These are phyloP conservation scores for Achroia grisella DNA, from an alignment of 1,140 invertebrate species.

Conservation along the genomic window DNA sequence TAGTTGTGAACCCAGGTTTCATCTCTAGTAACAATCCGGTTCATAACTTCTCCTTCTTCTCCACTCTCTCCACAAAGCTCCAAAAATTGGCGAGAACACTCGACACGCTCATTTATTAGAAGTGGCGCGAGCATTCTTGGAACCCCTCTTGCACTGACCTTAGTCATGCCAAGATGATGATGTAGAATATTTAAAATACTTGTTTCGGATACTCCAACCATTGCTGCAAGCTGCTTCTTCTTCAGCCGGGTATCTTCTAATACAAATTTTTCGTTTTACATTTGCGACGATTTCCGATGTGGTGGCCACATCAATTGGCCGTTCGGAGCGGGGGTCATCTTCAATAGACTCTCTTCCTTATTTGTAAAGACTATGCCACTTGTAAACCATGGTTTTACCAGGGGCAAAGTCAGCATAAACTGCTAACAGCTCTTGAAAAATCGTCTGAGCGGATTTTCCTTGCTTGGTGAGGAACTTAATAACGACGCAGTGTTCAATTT, in stretches of 20 bases:
- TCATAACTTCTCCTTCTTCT: slow-evolving; percentile 28
- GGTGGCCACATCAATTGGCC: slow-evolving; percentile 13
- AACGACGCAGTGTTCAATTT: slow-evolving; percentile 12
- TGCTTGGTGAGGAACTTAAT: not conserved
- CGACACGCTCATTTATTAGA: slow-evolving; percentile 24
- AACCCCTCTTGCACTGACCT: slow-evolving; percentile 32
- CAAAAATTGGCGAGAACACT: slow-evolving; percentile 14
- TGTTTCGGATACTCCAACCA: slow-evolving; percentile 1
- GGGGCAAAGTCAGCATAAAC: not conserved
- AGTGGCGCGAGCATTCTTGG: slow-evolving; percentile 32
- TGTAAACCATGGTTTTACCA: slow-evolving; percentile 1
- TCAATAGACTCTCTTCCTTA: slow-evolving; percentile 9
- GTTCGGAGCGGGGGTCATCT: slow-evolving; percentile 9
- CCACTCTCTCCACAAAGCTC: slow-evolving; percentile 19
- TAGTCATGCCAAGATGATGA: slow-evolving; percentile 29
- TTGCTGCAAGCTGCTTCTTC: slow-evolving; percentile 4
- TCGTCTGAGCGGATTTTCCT: not conserved
- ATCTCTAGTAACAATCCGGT: slow-evolving; percentile 27
- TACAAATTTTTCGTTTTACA: slow-evolving; percentile 12
- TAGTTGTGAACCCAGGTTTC: slow-evolving; percentile 28
- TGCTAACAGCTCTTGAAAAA: not conserved
- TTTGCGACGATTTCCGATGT: slow-evolving; percentile 17
- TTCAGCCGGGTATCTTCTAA: slow-evolving; percentile 3
- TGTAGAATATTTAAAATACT: slow-evolving; percentile 4
- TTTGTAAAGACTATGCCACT: slow-evolving; percentile 14